Evolutionary conservation across 1,140 invertebrate genomes (phyloP).

Genomic region (Drosophila aff.): DNA sequence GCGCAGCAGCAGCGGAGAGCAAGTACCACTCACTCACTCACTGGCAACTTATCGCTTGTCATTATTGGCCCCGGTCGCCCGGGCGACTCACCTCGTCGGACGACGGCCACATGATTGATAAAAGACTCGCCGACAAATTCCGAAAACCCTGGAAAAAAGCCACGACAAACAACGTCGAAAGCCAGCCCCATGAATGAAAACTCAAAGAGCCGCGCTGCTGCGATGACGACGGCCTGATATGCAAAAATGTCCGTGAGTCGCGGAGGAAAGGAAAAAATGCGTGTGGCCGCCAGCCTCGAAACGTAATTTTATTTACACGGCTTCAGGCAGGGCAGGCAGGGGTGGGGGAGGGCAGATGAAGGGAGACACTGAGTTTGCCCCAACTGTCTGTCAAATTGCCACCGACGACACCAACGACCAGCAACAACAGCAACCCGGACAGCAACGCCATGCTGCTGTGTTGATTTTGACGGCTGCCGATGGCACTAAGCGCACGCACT

Average conservation of each 20-base stretch:
- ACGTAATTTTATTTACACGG: constrained; percentile 81
- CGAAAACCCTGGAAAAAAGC: constrained; percentile 51
- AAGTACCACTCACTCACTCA: constrained; percentile 36
- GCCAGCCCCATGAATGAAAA: constrained; percentile 77
- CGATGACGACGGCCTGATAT: constrained; percentile 54
- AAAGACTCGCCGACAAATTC: constrained; percentile 77
- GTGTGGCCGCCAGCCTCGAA: constrained; percentile 71
- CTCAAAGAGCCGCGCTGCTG: constrained; percentile 66
- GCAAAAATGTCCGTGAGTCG: constrained; percentile 46
- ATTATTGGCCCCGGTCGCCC: constrained; percentile 67
- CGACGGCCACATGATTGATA: constrained; percentile 75
- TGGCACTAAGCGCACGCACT: constrained; percentile 80
- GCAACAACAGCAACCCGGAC: constrained; percentile 4
- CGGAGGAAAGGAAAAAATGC: constrained; percentile 52
- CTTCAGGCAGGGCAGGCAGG: neutral
- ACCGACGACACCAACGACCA: constrained; percentile 16
- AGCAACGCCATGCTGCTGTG: constrained; percentile 33
- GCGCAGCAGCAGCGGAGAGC: constrained; percentile 28
- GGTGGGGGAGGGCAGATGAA: too few relatives aligned
- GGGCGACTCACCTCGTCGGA: constrained; percentile 61
- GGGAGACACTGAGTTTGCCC: constrained; percentile 37
- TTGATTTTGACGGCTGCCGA: constrained; percentile 79
- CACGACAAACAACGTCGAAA: constrained; percentile 60
- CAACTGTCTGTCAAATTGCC: constrained; percentile 71
- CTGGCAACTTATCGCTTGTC: constrained; percentile 77